These are phyloP conservation scores for Lasioglossum figueresi DNA, from an alignment of 2,888 invertebrate species.

Conservation along the genomic window DNA sequence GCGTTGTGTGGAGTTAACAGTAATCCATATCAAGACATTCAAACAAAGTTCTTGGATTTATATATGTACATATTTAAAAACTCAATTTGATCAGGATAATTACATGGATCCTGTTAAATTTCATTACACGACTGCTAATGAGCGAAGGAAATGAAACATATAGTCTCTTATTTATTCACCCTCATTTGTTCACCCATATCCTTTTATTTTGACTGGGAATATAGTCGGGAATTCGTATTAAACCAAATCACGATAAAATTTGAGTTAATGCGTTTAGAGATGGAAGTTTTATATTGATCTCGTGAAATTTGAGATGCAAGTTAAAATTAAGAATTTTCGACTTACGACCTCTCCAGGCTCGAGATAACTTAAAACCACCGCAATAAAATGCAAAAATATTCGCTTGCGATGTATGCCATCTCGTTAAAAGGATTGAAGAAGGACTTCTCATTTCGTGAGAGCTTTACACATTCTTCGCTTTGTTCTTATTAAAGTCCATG, in stretches of 20 bases:
- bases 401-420: conserved; percentile 35
- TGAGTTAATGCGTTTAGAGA: background rate
- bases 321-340: no score
- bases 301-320: background rate
- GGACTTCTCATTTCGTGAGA: conserved; percentile 36
- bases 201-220: background rate
- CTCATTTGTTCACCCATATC: background rate
- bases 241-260: background rate
- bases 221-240: background rate
- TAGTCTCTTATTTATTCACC: background rate
- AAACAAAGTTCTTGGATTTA: background rate
- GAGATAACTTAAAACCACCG: background rate
- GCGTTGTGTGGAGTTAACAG: background rate
- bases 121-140: background rate
- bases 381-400: conserved; percentile 18
- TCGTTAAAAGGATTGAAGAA: conserved; percentile 54
- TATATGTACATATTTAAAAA: no score
- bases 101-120: background rate
- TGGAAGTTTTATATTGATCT: background rate
- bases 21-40: conserved; percentile 8
- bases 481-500: conserved; percentile 6
- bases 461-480: conserved; percentile 24
- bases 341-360: background rate
- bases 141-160: background rate
- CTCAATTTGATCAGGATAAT: background rate